Base-by-base conservation (phyloP, 1,140 invertebrate species). In the Neodiprion fabricii region DNA sequence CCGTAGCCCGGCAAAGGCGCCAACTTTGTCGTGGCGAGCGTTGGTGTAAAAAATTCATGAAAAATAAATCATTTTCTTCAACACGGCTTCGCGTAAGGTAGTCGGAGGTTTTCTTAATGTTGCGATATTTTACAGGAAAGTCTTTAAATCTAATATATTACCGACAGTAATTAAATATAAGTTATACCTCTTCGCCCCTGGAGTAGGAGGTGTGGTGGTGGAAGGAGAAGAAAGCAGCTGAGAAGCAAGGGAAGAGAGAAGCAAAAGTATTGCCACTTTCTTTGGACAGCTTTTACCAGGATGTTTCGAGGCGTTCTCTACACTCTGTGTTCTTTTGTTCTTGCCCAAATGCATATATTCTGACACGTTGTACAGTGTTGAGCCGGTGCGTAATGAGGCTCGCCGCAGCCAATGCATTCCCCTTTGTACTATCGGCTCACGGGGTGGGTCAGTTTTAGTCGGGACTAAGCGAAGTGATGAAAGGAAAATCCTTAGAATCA, bases 91-190 rank as follows among this genome's bases (percentile, higher is more conserved):
- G 53, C 23, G 47, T 72, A 66, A 72, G 71, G 75, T 67, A 66
- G 53, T 61, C 79, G 75, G 82, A 79, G 82, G 83, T 84, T 86
- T 86, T 82, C 83, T 86, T 85, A 87, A 86, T 85, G 84, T 82
- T 80, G 83, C 85, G 78, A 87, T 86, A 87, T 86, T 87, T 86
- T 83, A 87, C 79, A 77, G 79, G 75, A 83, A 85, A 86, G 82
- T 86, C 85, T 85, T 85, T 85, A 85, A 87, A 86, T 85, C 83
- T 86, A 86, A 87, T 87, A 86, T 86, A 86, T 86, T 83, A 85
- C 83, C 80, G 81, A 78, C 84, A 80, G 82, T 86, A 86, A 87
- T 87, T 85, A 85, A 86, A 85, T 85, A 85, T 84, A 84, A 84
- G 82, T 85, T 86, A 81, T 78, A 82, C 17, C 74, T 50, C 53